Percentiles rank a stretch among this genome's conserved stretches.
Evolutionary conservation across 2,888 invertebrate species (phyloP).

Genomic region (Zaprionus bogoriensis): DNA sequence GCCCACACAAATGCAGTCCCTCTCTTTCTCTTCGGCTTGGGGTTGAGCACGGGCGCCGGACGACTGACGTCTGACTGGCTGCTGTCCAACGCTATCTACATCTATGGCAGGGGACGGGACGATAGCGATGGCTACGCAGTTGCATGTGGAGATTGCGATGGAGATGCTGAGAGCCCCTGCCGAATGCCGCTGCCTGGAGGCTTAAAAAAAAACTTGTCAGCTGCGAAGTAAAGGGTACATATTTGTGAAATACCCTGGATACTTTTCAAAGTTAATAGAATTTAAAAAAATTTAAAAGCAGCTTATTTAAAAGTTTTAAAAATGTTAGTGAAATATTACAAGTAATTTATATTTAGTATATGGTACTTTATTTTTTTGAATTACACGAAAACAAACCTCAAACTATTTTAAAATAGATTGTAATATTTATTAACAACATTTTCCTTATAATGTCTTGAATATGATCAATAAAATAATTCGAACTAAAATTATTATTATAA

Average conservation of each 20-base stretch:
- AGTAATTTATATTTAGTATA: too few species aligned
- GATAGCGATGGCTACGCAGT: constrained; percentile 7
- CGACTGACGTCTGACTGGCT: constrained; percentile 60
- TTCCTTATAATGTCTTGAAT: too few species aligned
- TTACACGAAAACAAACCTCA: too few species aligned
- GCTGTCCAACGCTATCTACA: constrained; percentile 72
- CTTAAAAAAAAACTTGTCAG: neutral
- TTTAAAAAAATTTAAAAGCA: neutral
- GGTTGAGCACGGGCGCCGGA: constrained; percentile 34
- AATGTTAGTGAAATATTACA: too few species aligned
- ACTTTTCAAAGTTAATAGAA: neutral
- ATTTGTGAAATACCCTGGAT: constrained; percentile 10
- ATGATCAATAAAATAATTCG: too few species aligned
- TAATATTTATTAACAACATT: too few species aligned
- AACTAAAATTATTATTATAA: too few species aligned
- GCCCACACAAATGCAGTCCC: constrained; percentile 53
- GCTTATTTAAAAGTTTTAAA: too few species aligned
- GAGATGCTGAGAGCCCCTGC: constrained; percentile 22
- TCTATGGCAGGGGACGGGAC: constrained; percentile 38
- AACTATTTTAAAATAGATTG: too few species aligned
- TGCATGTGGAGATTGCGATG: neutral
- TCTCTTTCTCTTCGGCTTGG: too few species aligned
- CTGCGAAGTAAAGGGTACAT: neutral
- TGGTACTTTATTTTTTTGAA: too few species aligned
- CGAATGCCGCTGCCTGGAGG: constrained; percentile 10